Conservation (phyloP, 2,113 vertebrate species). For the Ibidorhyncha struthersii region DNA sequence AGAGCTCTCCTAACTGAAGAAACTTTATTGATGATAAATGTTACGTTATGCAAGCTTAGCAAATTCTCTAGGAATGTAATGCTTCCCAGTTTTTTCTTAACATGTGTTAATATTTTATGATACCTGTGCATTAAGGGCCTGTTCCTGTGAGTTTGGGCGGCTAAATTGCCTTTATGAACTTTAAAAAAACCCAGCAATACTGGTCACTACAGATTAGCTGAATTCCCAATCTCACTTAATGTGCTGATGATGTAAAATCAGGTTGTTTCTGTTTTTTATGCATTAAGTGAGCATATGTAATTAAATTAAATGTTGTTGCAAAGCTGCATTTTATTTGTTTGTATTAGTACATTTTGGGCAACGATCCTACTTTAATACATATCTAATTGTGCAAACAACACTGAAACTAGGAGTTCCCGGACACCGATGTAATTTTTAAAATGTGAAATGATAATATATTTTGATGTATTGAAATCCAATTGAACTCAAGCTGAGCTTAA, state of each 20-base stretch:
- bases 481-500: constrained; percentile 16
- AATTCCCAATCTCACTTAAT: not conserved
- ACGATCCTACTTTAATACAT: not conserved
- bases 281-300: not conserved
- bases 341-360: not conserved
- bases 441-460: not conserved
- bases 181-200: not conserved
- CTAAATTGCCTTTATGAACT: constrained; percentile 21
- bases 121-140: constrained; percentile 26
- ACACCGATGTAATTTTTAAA: not conserved
- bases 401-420: not conserved
- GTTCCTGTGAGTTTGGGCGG: constrained; percentile 10
- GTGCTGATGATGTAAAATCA: not conserved
- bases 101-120: constrained; percentile 53
- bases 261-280: not conserved
- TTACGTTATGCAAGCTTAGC: constrained; percentile 13
- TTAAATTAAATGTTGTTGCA: not conserved
- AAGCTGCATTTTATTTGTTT: not conserved
- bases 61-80: constrained; percentile 47
- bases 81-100: constrained; percentile 10
- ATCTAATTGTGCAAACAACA: not conserved
- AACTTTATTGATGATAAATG: not conserved
- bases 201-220: not conserved
- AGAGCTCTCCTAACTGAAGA: not conserved
- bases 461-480: constrained; percentile 7